Evolutionary conservation across 2,797 vertebrate genomes (phyloP), one percentile per base, ranked within the genome.

Genomic region (Melanotaenia boesemani): DNA sequence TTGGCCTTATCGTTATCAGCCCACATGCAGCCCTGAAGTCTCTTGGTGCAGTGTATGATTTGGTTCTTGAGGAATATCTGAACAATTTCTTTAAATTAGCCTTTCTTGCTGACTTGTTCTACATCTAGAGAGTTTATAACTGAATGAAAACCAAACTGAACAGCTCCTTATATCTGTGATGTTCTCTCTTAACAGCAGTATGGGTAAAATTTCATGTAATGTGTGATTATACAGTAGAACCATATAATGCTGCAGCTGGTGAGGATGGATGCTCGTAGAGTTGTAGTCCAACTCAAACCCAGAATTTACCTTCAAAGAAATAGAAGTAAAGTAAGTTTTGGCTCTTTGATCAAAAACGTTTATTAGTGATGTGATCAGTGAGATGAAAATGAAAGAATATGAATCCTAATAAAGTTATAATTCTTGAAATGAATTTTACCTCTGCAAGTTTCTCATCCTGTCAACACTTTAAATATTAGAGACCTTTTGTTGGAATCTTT

Each of bases 401-500:
- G 55, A 89, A 85, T 88, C 70, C 70, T 85, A 93, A 93, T 94
- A 94, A 94, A 94, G 78, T 76, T 87, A 77, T 74, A 86, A 86
- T 79, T 89, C 82, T 88, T 91, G 84, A 73, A 91, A 82, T 80
- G 63, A 83, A 58, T 75, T 63, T 63, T 10, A 46, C 0, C 0
- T 69, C 68, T 63, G 48, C 1, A 55, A 6, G 2, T 70, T 61
- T 16, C n/a, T 36, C 4, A 5, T 32, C 16, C 55, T 32, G 24
- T 46, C 39, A 26, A 30, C 13, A 39, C 3, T 39, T 37, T 10
- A 11, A 9, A 39, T 39, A 39, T 13, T 39, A 39, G 37, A 39
- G 3, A 39, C 37, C 37, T 15, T 39, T 39, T 13, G 12, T 39
- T 39, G 12, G 2, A 39, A 39, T 39, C 12, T 11, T 13, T 39